Evolutionary conservation across 2,113 vertebrate genomes (phyloP).

Genomic region (Burhinus bistriatus): DNA sequence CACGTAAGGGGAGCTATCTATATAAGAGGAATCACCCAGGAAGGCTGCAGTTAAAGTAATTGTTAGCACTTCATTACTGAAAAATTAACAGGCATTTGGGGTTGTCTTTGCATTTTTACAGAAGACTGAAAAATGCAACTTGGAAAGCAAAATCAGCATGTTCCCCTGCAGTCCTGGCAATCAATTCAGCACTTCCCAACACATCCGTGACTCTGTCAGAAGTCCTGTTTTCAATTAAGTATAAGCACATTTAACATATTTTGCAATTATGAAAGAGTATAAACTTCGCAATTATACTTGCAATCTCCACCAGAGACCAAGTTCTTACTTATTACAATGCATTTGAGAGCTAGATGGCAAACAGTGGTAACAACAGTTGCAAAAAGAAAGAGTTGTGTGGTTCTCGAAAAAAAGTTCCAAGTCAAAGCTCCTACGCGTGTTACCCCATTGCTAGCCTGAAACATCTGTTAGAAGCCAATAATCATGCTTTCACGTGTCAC

Average conservation of each 20-base stretch:
- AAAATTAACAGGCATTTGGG: background rate
- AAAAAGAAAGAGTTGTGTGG: background rate
- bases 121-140: background rate
- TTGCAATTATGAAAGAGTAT: background rate
- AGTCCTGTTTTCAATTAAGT: background rate
- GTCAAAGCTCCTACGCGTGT: background rate
- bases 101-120: background rate
- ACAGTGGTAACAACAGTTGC: background rate
- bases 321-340: background rate
- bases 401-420: background rate
- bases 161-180: background rate
- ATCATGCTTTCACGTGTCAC: background rate
- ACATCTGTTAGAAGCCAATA: background rate
- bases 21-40: background rate
- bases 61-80: background rate
- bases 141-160: background rate
- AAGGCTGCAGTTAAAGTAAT: background rate
- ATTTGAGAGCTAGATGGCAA: background rate
- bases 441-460: background rate
- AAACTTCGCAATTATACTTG: background rate
- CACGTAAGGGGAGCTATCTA: background rate
- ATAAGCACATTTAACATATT: background rate
- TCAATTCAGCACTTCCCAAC: background rate
- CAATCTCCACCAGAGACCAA: background rate
- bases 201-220: background rate